Evolutionary conservation across 2,888 invertebrate species (phyloP), one percentile per base, ranked within the genome.

Genomic region (Acanthosepion pharaonis): DNA sequence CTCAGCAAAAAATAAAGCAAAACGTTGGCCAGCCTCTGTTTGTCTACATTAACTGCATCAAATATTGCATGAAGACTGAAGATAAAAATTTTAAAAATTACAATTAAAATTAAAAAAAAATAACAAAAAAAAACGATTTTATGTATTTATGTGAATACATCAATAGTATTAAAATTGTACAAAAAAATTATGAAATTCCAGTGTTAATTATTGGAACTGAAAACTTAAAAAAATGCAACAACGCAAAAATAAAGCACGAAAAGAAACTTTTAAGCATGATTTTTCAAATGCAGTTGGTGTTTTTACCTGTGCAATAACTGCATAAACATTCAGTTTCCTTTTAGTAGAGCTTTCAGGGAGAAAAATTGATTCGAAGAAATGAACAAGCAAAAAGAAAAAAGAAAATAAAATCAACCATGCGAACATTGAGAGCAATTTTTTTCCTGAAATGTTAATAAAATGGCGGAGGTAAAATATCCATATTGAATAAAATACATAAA

Each of bases 291-390:
- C 78, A 78, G 78, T 78, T 11, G 11, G n/a, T 11, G 18, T 78
- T 78, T 78, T 78, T 78, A 78, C 78, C 78, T 78, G 78, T 78
- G 78, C 78, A n/a, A n/a, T 78, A n/a, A n/a, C 78, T 78, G n/a
- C 78, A 78, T 4, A 78, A 78, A 78, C n/a, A 15, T n/a, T 78
- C n/a, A n/a, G 78, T 78, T 78, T 78, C 9, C 78, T 78, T 78
- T 78, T 78, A 78, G 78, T 78, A 78, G 78, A 78, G 78, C 78
- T 78, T 78, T 78, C n/a, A 78, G 33, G 78, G 78, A n/a, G n/a
- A 78, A 33, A n/a, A n/a, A 78, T n/a, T 33, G 78, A n/a, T 5
- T 18, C 78, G 25, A 64, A 78, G 33, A n/a, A 23, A 59, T 23
- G 33, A 78, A 78, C n/a, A 78, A n/a, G 2, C 3, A 78, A 78